A percentile compares a stretch with the other conserved stretches of the same genome.
phyloP scores from a whole-genome alignment of 1,140 invertebrate genomes.

The Ceratina japonica region DNA sequence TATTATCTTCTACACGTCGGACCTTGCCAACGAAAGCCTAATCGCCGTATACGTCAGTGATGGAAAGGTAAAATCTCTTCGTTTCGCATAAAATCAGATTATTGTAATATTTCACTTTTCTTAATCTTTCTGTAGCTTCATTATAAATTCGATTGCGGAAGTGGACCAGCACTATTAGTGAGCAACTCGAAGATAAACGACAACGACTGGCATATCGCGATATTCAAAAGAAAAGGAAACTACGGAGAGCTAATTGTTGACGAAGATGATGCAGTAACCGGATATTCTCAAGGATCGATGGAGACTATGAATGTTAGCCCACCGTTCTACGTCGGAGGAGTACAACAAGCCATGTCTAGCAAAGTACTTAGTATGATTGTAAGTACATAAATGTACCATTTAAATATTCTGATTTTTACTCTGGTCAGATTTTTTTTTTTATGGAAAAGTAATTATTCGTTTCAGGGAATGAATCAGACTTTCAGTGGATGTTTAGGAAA shows the following conservation, averaged over 20 bases:
- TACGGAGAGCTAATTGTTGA: conserved; percentile 86
- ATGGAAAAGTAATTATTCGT: not conserved
- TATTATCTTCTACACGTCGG: conserved; percentile 90
- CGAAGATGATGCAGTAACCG: conserved; percentile 80
- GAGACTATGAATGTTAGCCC: conserved; percentile 83
- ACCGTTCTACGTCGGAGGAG: conserved; percentile 91
- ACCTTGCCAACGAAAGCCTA: conserved; percentile 82
- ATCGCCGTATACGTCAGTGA: conserved; percentile 90
- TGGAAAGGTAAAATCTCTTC: conserved; percentile 82
- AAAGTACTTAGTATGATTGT: conserved; percentile 71
- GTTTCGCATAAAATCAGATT: not conserved
- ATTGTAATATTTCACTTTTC: not conserved
- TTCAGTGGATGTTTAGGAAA: conserved; percentile 94
- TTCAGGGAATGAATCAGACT: conserved; percentile 81
- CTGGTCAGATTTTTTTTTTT: not conserved
- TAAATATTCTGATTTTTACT: not conserved
- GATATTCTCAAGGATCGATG: conserved; percentile 80
- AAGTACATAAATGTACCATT: conserved; percentile 55
- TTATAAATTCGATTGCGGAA: conserved; percentile 88
- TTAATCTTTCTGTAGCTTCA: conserved; percentile 78
- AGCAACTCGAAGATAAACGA: conserved; percentile 86
- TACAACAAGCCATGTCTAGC: conserved; percentile 71
- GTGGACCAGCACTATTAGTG: conserved; percentile 82
- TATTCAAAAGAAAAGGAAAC: conserved; percentile 81
- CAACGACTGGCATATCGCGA: conserved; percentile 91